phyloP scores from a whole-genome alignment of 2,113 vertebrate genomes.

The Leiothrix lutea region DNA sequence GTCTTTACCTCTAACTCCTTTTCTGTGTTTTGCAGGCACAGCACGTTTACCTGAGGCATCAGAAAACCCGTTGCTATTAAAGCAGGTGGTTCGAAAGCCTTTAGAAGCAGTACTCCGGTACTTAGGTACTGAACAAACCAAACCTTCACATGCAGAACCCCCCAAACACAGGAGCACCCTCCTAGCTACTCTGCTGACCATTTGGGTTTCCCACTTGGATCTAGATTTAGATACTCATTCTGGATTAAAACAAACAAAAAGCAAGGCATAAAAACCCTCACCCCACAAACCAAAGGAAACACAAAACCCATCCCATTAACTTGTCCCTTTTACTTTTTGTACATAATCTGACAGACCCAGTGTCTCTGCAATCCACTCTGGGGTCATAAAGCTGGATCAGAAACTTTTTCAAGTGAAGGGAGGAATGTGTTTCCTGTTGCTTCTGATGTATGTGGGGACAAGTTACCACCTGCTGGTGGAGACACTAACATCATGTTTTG shows the following conservation, averaged over 20 bases:
- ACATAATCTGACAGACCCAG: neutral
- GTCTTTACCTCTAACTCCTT: neutral
- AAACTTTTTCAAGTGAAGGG: neutral
- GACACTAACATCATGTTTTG: neutral
- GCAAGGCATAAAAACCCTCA: neutral
- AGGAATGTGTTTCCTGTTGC: neutral
- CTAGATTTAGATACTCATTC: neutral
- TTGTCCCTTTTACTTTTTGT: neutral
- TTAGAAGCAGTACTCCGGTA: constrained; percentile 93
- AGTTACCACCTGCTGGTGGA: neutral
- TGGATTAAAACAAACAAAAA: neutral
- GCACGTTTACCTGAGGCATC: constrained; percentile 87
- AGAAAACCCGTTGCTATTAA: constrained; percentile 84
- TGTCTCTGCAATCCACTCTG: neutral
- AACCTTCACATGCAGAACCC: neutral
- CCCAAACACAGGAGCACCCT: neutral
- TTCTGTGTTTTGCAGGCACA: constrained; percentile 77
- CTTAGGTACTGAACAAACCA: constrained; percentile 77
- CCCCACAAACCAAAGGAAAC: neutral
- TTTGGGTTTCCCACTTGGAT: neutral
- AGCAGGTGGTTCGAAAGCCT: constrained; percentile 88
- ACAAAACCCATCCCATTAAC: neutral
- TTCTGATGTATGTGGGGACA: neutral
- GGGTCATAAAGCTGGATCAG: neutral
- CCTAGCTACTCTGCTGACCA: neutral